Conservation (phyloP, 1,140 invertebrate species). For the Palaemon carinicauda region DNA sequence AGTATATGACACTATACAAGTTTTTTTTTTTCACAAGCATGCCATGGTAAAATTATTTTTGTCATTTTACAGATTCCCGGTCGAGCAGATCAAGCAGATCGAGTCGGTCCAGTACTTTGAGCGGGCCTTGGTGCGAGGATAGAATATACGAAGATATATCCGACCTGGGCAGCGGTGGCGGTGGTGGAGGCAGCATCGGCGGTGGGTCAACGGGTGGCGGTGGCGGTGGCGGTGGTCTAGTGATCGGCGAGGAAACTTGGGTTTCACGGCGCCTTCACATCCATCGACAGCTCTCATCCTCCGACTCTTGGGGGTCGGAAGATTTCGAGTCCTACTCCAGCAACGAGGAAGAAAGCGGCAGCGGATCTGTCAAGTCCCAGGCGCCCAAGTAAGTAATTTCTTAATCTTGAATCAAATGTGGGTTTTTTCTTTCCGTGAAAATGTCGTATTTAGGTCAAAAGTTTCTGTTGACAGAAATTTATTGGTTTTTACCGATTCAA, state of each 20-base stretch:
- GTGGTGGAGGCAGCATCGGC: background rate
- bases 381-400: conserved; percentile 39
- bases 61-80: conserved; percentile 27
- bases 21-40: background rate
- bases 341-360: conserved; percentile 58
- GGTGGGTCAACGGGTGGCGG: conserved; percentile 14
- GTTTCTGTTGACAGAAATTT: background rate
- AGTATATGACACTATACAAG: background rate
- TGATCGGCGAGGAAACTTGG: conserved; percentile 45
- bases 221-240: conserved; percentile 4
- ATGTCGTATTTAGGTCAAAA: background rate
- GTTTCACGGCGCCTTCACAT: conserved; percentile 54
- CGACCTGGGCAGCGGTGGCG: conserved; percentile 34
- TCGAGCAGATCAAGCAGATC: conserved; percentile 52
- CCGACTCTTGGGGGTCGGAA: conserved; percentile 59
- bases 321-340: conserved; percentile 60
- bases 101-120: conserved; percentile 49
- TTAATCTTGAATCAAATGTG: background rate
- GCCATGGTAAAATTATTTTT: background rate
- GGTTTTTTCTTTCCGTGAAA: no score
- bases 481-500: no score
- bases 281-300: conserved; percentile 58
- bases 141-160: conserved; percentile 49
- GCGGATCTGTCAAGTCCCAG: conserved; percentile 40
- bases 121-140: conserved; percentile 47